Base-by-base conservation (phyloP, 2,888 invertebrate species). In the Arrhopalites spinosus region DNA sequence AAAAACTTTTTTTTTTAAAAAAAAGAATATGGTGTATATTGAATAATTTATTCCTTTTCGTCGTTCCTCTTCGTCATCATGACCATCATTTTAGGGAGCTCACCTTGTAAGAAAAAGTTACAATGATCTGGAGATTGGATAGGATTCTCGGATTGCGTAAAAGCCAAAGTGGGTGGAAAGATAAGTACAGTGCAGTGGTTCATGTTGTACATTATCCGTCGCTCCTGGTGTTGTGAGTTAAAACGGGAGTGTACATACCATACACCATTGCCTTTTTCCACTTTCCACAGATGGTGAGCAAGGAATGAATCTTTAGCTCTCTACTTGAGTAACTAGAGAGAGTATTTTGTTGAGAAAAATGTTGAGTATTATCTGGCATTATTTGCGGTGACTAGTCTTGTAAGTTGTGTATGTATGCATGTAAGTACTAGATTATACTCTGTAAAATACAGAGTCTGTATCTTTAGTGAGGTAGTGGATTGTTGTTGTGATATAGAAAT, bases 231-330 rank as follows among this genome's bases (percentile, higher is more conserved):
- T n/a, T 27, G 27, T 17, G 63, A 23, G 53, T 53, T 53, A 23
- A 20, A 23, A 53, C 20, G 15, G 15, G 53, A 53, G 59, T 25
- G 7, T 27, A 59, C 13, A 20, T 59, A 36, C n/a, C n/a, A n/a
- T n/a, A n/a, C n/a, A 36, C 25, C 59, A 13, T 59, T 59, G 20
- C 11, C 25, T 20, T 25, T 59, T 59, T 59, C 59, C 59, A 59
- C 59, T 59, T 59, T 59, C 25, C 59, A n/a, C 59, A 59, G 25
- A 25, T 59, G 59, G 59, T 27, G 59, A 59, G 25, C 59, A 59
- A 59, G 59, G 25, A 59, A 45, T 67, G 45, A 25, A 25, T 67
- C 66, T 45, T 66, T 36, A 17, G 5, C 27, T 13, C 45, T 67
- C 45, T 43, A 2, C 36, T 20, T 64, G 53, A 2, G n/a, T 20